Evolutionary conservation across 1,140 invertebrate genomes (phyloP).

Genomic region (Drosophila varians): DNA sequence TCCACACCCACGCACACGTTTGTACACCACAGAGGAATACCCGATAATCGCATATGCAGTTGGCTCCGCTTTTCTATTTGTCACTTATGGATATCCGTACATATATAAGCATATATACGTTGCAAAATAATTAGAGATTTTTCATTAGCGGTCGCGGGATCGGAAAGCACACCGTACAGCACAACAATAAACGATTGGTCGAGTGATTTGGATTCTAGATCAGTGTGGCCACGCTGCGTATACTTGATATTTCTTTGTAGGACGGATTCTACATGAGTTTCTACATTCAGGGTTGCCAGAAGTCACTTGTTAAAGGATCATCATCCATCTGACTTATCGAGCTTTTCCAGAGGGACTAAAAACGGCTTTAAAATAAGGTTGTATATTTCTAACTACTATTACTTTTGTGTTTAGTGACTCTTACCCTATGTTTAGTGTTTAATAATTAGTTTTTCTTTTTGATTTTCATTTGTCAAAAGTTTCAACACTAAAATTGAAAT

Average conservation of each 20-base stretch:
- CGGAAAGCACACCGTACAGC: constrained; percentile 45
- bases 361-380: no score
- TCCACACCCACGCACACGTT: constrained; percentile 41
- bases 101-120: constrained; percentile 51
- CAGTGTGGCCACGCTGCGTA: neutral
- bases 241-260: neutral
- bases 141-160: constrained; percentile 38
- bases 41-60: constrained; percentile 56
- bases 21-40: constrained; percentile 8
- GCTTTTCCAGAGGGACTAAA: no score
- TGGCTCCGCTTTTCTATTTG: constrained; percentile 29
- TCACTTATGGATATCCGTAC: constrained; percentile 56
- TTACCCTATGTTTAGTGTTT: no score
- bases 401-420: no score
- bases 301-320: no score
- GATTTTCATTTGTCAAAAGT: no score
- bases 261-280: neutral
- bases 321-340: no score
- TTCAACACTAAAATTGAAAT: no score
- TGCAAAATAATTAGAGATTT: constrained; percentile 60
- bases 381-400: no score
- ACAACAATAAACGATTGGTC: constrained; percentile 56
- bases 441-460: no score
- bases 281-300: neutral
- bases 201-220: constrained; percentile 4